Conservation (phyloP, 2,888 invertebrate species). For the Pristionchus fissidentatus region DNA sequence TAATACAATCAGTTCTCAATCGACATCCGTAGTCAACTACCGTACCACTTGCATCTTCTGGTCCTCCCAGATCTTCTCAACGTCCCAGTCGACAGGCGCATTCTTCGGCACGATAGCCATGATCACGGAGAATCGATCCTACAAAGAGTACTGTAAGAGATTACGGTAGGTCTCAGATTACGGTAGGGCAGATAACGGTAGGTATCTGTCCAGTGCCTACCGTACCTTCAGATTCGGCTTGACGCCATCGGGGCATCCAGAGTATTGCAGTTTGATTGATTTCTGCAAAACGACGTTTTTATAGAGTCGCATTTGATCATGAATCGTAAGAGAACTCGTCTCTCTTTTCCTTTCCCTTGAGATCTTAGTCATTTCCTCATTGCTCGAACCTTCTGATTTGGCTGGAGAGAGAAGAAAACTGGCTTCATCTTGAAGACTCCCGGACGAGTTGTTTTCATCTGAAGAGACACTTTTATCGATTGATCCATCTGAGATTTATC, state of each 20-base stretch:
- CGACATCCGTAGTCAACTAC: constrained; percentile 40
- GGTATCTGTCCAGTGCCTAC: not conserved
- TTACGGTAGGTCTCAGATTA: too few relatives aligned
- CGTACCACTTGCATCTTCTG: constrained; percentile 42
- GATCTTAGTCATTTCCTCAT: not conserved
- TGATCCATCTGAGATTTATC: too few relatives aligned
- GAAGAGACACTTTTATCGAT: not conserved
- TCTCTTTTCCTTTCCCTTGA: not conserved
- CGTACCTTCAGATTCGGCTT: constrained; percentile 31
- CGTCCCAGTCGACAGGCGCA: constrained; percentile 2
- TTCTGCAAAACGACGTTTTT: constrained; percentile 34
- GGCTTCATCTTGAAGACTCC: constrained; percentile 43
- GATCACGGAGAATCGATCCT: constrained; percentile 46
- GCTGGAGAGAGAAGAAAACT: constrained; percentile 21
- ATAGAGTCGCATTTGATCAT: not conserved
- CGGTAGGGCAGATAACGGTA: too few relatives aligned
- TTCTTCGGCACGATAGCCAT: constrained; percentile 28
- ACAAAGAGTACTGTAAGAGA: not conserved
- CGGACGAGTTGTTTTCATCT: constrained; percentile 48
- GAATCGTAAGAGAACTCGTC: not conserved
- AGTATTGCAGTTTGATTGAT: constrained; percentile 29
- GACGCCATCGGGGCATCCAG: constrained; percentile 19
- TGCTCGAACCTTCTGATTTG: constrained; percentile 31
- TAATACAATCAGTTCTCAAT: constrained; percentile 1
- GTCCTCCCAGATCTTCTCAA: constrained; percentile 35